These are phyloP conservation scores for Sialis lutaria DNA, from an alignment of 2,888 invertebrate genomes.

Conservation along the genomic window DNA sequence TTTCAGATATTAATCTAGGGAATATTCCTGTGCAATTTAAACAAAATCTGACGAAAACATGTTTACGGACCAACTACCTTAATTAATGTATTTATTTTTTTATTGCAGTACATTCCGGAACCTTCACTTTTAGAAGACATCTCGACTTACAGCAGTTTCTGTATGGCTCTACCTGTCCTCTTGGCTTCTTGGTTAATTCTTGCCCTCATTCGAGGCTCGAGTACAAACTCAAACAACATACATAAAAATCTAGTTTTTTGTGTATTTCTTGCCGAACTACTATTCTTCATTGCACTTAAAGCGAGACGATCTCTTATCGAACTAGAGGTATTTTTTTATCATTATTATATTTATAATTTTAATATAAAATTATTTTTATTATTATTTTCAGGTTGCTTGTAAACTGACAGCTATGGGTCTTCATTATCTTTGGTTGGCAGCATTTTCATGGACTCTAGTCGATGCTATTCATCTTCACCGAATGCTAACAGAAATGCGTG, in stretches of 20 bases:
- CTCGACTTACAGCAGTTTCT: conserved; percentile 77
- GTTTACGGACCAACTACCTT: too few relatives aligned
- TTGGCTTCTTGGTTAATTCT: conserved; percentile 63
- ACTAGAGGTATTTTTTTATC: conserved; percentile 45
- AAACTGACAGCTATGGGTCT: conserved; percentile 78
- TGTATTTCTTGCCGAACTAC: conserved; percentile 67
- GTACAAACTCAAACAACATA: conserved; percentile 85
- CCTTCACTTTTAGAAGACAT: conserved; percentile 73
- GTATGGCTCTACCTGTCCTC: conserved; percentile 65
- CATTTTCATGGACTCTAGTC: conserved; percentile 83
- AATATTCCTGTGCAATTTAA: too few relatives aligned
- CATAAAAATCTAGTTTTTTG: conserved; percentile 87
- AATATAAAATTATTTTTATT: conserved; percentile 5
- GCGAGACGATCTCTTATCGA: conserved; percentile 61
- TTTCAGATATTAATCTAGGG: too few relatives aligned
- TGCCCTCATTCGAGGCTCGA: conserved; percentile 64
- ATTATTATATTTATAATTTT: not conserved
- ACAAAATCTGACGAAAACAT: too few relatives aligned
- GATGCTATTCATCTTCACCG: conserved; percentile 86
- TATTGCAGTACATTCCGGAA: conserved; percentile 58
- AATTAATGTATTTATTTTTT: conserved; percentile 6
- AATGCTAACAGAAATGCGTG: conserved; percentile 86
- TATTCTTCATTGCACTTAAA: conserved; percentile 78
- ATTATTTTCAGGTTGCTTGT: conserved; percentile 49
- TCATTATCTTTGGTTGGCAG: conserved; percentile 84